Evolutionary conservation across 2,888 invertebrate species (phyloP), one percentile per base, ranked within the genome.

Genomic region (Drosophila paracracens): DNA sequence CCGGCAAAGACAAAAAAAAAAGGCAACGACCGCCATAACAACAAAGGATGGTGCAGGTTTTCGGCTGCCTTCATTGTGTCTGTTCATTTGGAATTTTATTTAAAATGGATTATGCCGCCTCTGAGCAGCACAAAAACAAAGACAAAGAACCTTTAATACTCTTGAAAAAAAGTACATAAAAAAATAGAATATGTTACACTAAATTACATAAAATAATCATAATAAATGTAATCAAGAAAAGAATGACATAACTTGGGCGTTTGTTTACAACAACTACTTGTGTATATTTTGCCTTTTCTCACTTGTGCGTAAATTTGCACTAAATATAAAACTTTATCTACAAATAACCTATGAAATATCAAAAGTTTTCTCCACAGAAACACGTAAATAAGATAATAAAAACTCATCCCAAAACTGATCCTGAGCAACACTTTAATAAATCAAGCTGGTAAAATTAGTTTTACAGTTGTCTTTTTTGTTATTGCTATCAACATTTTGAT

Each of bases 71-170:
- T 51, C 79, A 79, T 79, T 77, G 87, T 86, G 85, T 70, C 82
- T 85, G 85, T 83, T 88, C 85, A 88, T 82, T 85, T 79, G 85
- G 85, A 88, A 86, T 86, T 86, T 86, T 88, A 83, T 86, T 86
- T 87, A 88, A 86, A 83, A 86, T 86, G 85, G 87, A 86, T 86
- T 88, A 86, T 83, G 87, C 78, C 73, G 78, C 81, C 78, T 78
- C 68, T 64, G 48, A 66, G 25, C 35, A 58, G 75, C 29, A 31
- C 40, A 70, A 68, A 78, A 69, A 77, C 67, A 74, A 57, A 63
- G 50, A 11, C 29, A 67, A 59, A 62, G 71, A 62, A 40, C 54
- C 62, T 67, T 76, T 58, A 76, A 79, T 79, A 73, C 80, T 76
- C 78, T 79, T 52, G 53, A 43, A 57, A 53, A 61, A 5, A 36